A percentile compares a stretch with the other conserved stretches of the same genome.
Evolutionary conservation across 2,797 vertebrate genomes (phyloP).

Genomic region (Crocodylus rhombifer): DNA sequence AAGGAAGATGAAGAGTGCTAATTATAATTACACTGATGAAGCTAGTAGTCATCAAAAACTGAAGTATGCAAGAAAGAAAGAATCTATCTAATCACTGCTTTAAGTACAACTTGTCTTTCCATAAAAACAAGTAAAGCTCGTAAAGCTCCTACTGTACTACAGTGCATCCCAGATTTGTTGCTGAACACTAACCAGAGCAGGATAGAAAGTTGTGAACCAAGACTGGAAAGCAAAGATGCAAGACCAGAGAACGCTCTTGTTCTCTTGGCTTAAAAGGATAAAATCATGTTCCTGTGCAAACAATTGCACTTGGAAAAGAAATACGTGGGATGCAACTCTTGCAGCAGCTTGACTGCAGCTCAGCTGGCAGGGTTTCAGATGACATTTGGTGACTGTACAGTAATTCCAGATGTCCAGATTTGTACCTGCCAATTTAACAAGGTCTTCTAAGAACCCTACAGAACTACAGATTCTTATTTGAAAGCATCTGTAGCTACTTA

Average conservation of each 20-base stretch:
- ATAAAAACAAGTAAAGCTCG: constrained; percentile 75
- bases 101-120: constrained; percentile 78
- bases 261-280: constrained; percentile 20
- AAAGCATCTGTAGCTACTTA: constrained; percentile 45
- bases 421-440: constrained; percentile 37
- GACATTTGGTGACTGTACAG: constrained; percentile 23
- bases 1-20: constrained; percentile 88
- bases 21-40: constrained; percentile 91
- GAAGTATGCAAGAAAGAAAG: constrained; percentile 76
- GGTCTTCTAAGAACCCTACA: neutral
- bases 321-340: constrained; percentile 36
- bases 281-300: constrained; percentile 26
- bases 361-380: constrained; percentile 49
- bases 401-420: constrained; percentile 39
- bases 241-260: constrained; percentile 56
- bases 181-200: constrained; percentile 47
- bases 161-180: constrained; percentile 46
- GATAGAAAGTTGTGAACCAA: constrained; percentile 48
- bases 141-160: constrained; percentile 66
- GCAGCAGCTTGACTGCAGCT: constrained; percentile 57
- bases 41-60: constrained; percentile 88
- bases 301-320: neutral
- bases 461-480: constrained; percentile 15
- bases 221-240: constrained; percentile 61
- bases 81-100: constrained; percentile 77